Conservation (phyloP, 2,888 invertebrate genomes). For the Cantharis rufa region DNA sequence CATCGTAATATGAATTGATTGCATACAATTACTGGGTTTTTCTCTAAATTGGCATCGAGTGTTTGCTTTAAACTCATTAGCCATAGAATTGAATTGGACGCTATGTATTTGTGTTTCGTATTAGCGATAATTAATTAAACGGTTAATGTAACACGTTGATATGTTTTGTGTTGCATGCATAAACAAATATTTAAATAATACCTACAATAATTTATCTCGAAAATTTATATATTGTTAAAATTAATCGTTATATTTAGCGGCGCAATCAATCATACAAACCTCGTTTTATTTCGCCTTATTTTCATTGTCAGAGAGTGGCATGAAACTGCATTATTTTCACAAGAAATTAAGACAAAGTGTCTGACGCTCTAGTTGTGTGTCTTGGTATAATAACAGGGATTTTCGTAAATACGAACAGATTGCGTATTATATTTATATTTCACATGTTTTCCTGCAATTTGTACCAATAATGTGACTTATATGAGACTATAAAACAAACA, state of each 20-base stretch:
- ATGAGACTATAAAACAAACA: constrained; percentile 49
- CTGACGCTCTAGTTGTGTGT: constrained; percentile 24
- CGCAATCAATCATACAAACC: neutral
- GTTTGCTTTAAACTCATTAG: constrained; percentile 55
- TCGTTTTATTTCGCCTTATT: neutral
- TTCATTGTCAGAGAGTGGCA: neutral
- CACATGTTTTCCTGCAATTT: constrained; percentile 50
- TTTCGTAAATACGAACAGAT: constrained; percentile 50
- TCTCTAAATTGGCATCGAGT: constrained; percentile 41
- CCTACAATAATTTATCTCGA: neutral
- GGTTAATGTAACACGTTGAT: constrained; percentile 52
- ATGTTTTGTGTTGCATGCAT: constrained; percentile 19
- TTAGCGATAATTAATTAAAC: constrained; percentile 56
- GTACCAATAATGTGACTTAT: constrained; percentile 50
- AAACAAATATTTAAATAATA: neutral
- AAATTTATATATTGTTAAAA: constrained; percentile 3
- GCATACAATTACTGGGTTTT: constrained; percentile 49
- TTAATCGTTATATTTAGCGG: neutral
- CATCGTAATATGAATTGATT: constrained; percentile 44
- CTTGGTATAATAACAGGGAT: constrained; percentile 43
- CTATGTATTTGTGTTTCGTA: constrained; percentile 54
- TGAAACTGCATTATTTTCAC: constrained; percentile 13
- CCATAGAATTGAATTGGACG: constrained; percentile 53
- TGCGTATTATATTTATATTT: constrained; percentile 52
- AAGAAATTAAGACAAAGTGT: constrained; percentile 34